Evolutionary conservation across 1,140 invertebrate genomes (phyloP), one percentile per base, ranked within the genome.

Genomic region (Heliconius nattereri): DNA sequence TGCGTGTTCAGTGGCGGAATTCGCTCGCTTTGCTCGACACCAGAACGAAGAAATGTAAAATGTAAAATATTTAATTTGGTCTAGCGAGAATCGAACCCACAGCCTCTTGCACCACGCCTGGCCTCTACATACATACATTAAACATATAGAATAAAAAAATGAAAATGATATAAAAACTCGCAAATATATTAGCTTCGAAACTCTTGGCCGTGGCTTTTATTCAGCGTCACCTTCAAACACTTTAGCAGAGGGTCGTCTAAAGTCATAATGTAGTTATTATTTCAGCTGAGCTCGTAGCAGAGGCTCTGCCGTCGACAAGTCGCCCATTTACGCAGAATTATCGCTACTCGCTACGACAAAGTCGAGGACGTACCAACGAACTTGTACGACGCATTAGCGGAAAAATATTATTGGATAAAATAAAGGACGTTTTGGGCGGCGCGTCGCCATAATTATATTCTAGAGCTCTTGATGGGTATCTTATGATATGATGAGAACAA

Each of bases 221-320:
- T 87, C 87, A 84, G 84, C 80, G 83, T 84, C 87, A 89, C 88
- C 89, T 89, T 90, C n/a, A 23, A 72, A 85, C 84, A 91, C 85
- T 87, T 87, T 91, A 88, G 85, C 86, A 85, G 85, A 86, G 84
- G 86, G 87, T 86, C 88, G 89, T 88, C 87, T 89, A 87, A 90
- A 91, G 89, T 91, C 90, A 92, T 92, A 92, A 91, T 91, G 89
- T 88, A 89, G 88, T 91, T 92, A 92, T 92, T 91, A 92, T 91
- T 91, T 91, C 87, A 91, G 83, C 88, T 85, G 80, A 80, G 86
- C 86, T 85, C 85, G 85, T 83, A 84, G 80, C 87, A 85, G 84
- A 86, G 88, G 83, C 86, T 81, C 90, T 92, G 91, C 84, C 83
- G 89, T 86, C 89, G 90, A 92, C 91, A 91, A 89, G 90, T 82